These are phyloP conservation scores for Meteorus cinctellus DNA, from an alignment of 2,888 invertebrate species.

Conservation along the genomic window DNA sequence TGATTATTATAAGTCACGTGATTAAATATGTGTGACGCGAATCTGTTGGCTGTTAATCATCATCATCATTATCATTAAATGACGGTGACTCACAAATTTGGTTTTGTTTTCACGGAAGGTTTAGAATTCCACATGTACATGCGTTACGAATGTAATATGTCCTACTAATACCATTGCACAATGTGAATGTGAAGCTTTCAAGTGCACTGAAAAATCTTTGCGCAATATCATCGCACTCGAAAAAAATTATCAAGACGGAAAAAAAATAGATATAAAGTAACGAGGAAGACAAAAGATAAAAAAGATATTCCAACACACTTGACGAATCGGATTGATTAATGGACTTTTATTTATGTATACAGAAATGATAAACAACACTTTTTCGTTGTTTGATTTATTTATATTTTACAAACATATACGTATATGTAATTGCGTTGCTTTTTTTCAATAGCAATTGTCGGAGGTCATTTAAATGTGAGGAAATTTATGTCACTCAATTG, in stretches of 20 bases:
- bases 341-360: background rate
- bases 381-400: background rate
- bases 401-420: background rate
- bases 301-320: background rate
- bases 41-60: slow-evolving; percentile 1
- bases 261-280: background rate
- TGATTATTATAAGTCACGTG: background rate
- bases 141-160: background rate
- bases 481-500: slow-evolving; percentile 13
- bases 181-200: background rate
- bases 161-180: background rate
- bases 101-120: slow-evolving; percentile 5
- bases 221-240: background rate
- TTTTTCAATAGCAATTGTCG: background rate
- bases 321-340: background rate
- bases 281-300: background rate
- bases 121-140: background rate
- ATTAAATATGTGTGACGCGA: slow-evolving; percentile 9
- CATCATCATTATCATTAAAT: background rate
- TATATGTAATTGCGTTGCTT: slow-evolving; percentile 8
- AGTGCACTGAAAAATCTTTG: background rate
- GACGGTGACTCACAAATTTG: slow-evolving; percentile 19
- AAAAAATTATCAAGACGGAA: background rate
- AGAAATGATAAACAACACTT: background rate
- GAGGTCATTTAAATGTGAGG: slow-evolving; percentile 20